Percentiles rank a stretch among this genome's conserved stretches.
These are phyloP conservation scores for Periplaneta americana DNA, from an alignment of 1,140 invertebrate species.

Conservation along the genomic window DNA sequence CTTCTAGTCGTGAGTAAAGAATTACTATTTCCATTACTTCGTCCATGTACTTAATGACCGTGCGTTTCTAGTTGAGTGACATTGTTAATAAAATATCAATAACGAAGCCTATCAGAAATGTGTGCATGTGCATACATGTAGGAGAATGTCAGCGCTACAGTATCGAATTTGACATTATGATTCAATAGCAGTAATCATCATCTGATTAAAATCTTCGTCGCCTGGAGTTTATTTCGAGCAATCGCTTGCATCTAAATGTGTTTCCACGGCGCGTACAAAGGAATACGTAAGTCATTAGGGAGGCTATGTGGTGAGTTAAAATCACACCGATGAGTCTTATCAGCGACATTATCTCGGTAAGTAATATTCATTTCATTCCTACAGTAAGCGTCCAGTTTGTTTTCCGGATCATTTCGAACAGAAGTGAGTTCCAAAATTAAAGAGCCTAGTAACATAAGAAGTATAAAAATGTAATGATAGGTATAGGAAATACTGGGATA, in stretches of 20 bases:
- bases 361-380: neutral
- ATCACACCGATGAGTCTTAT: neutral
- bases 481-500: too few species aligned
- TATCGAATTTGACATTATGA: neutral
- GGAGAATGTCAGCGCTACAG: neutral
- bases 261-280: neutral
- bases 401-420: too few species aligned
- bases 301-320: neutral
- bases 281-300: neutral
- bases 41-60: neutral
- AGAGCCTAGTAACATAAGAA: too few species aligned
- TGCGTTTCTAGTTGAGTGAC: neutral
- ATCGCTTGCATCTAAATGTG: neutral
- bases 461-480: too few species aligned
- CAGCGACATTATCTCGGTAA: neutral
- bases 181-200: neutral
- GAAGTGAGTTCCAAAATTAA: too few species aligned
- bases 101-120: neutral
- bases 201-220: too few species aligned
- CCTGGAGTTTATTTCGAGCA: neutral
- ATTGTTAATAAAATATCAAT: neutral
- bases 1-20: too few species aligned
- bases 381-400: too few species aligned
- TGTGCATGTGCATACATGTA: neutral
- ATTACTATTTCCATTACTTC: too few species aligned